A percentile compares a stretch with the other conserved stretches of the same genome.
Evolutionary conservation across 1,140 invertebrate genomes (phyloP).

Genomic region (Nebria ingens): DNA sequence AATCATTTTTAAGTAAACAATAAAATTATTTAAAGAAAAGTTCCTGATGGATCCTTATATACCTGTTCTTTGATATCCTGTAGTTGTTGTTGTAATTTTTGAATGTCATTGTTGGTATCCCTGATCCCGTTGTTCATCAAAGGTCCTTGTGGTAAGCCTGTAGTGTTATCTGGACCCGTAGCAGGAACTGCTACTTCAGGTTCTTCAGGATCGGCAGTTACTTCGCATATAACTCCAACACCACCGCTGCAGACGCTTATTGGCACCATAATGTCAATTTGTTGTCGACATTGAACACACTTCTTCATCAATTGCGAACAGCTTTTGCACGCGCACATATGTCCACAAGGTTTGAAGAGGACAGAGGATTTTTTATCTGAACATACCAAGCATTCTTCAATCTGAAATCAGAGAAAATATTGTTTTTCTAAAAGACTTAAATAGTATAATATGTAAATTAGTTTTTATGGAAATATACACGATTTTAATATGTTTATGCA

Average conservation of each 20-base stretch:
- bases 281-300: constrained; percentile 85
- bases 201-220: constrained; percentile 38
- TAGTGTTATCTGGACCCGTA: constrained; percentile 31
- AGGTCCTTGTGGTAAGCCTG: constrained; percentile 30
- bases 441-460: neutral
- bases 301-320: constrained; percentile 94
- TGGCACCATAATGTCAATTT: constrained; percentile 68
- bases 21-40: neutral
- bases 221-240: constrained; percentile 42
- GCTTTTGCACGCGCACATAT: constrained; percentile 88
- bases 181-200: constrained; percentile 26
- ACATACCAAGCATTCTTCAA: constrained; percentile 93
- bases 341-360: constrained; percentile 86
- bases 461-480: too few species aligned
- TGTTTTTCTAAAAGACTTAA: neutral
- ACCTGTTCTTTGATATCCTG: constrained; percentile 97
- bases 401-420: constrained; percentile 42
- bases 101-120: constrained; percentile 70
- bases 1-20: neutral
- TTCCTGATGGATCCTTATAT: constrained; percentile 14
- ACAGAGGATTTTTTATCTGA: constrained; percentile 86
- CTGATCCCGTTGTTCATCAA: constrained; percentile 78
- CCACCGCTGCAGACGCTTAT: constrained; percentile 60
- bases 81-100: constrained; percentile 90
- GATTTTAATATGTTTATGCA: too few species aligned